A percentile compares a stretch with the other conserved stretches of the same genome.
Conservation (phyloP, 2,888 invertebrate species). For the Caenorhabditis afra region DNA sequence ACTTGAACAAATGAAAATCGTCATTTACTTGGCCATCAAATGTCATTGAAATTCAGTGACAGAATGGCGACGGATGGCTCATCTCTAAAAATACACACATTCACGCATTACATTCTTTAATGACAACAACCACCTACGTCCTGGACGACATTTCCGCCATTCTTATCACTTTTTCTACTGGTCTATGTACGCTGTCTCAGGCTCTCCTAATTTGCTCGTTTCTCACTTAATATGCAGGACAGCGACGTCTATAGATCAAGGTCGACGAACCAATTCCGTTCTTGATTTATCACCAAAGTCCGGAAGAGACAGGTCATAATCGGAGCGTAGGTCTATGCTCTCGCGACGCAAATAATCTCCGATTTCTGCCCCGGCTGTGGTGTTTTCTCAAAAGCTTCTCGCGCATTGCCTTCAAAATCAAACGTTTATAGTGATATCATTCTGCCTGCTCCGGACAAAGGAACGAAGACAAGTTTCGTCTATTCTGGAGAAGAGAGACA, state of each 20-base stretch:
- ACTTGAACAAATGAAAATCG: background rate
- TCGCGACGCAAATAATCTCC: constrained; percentile 61
- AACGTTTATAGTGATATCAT: constrained; percentile 56
- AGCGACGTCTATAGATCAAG: constrained; percentile 36
- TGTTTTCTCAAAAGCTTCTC: constrained; percentile 59
- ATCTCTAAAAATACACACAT: background rate
- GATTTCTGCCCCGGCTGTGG: constrained; percentile 24
- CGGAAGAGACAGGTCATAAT: constrained; percentile 46
- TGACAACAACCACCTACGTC: no score
- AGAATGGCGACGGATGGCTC: background rate
- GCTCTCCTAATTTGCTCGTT: background rate
- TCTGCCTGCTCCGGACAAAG: constrained; percentile 22
- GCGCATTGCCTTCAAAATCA: constrained; percentile 48
- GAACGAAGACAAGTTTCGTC: constrained; percentile 30
- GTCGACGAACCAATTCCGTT: background rate
- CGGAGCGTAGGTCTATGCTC: constrained; percentile 44
- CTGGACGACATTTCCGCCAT: no score
- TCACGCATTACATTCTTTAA: no score
- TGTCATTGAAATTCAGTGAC: constrained; percentile 11
- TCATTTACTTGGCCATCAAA: background rate
- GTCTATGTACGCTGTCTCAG: background rate
- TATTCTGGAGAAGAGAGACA: background rate
- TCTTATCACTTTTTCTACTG: background rate
- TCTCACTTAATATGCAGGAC: background rate
- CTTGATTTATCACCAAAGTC: constrained; percentile 21